Percentiles rank a stretch among this genome's conserved stretches.
phyloP scores from a whole-genome alignment of 2,888 invertebrate genomes.

The Minunthozetes semirufus region DNA sequence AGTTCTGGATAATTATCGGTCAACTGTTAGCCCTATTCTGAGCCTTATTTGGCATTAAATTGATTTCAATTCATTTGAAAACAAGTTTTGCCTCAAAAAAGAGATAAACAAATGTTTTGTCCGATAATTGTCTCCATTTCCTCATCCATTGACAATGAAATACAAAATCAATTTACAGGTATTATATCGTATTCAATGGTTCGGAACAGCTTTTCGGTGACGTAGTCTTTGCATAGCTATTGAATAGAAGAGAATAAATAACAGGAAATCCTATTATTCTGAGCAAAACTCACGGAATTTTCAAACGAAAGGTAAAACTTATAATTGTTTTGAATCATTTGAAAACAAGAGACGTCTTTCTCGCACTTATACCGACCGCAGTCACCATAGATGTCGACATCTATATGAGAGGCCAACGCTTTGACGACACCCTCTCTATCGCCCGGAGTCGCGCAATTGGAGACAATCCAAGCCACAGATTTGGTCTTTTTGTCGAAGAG shows the following conservation, averaged over 20 bases:
- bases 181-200: slow-evolving; percentile 44
- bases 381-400: slow-evolving; percentile 39
- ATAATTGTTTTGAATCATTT: slow-evolving; percentile 39
- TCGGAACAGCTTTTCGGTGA: slow-evolving; percentile 46
- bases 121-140: not conserved
- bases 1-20: too few relatives aligned
- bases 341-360: not conserved
- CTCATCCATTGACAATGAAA: not conserved
- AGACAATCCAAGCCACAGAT: slow-evolving; percentile 38
- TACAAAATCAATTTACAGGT: slow-evolving; percentile 42
- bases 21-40: too few relatives aligned
- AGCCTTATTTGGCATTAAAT: too few relatives aligned
- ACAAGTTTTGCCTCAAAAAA: not conserved
- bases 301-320: slow-evolving; percentile 46
- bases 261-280: not conserved
- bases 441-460: slow-evolving; percentile 39
- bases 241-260: not conserved
- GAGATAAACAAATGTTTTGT: too few relatives aligned
- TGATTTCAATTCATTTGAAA: too few relatives aligned
- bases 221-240: slow-evolving; percentile 45
- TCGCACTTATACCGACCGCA: not conserved
- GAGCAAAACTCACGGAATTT: slow-evolving; percentile 41
- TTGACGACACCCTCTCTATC: slow-evolving; percentile 39
- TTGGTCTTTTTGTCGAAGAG: not conserved
- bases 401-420: slow-evolving; percentile 39